phyloP scores from a whole-genome alignment of 64 coral and sea anemone genomes.

The Hydrozoanthus tunicans region DNA sequence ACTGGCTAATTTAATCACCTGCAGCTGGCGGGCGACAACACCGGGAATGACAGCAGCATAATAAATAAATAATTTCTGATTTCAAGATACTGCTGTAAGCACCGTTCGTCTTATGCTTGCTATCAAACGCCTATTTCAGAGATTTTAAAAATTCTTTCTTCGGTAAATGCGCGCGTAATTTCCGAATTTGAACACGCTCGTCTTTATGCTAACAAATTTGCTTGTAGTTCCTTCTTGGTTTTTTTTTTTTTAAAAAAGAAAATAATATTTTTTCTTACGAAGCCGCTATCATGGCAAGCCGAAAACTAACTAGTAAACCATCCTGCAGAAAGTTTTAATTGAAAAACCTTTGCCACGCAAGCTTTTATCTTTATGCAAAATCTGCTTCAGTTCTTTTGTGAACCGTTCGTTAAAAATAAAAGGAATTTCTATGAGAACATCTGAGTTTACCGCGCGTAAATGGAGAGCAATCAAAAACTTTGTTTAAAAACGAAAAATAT shows the following conservation, averaged over 20 bases:
- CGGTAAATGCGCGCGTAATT: too few relatives aligned
- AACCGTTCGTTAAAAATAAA: neutral
- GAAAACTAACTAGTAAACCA: neutral
- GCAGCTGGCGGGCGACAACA: constrained; percentile 43
- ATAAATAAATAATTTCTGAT: constrained; percentile 48
- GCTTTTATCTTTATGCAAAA: constrained; percentile 28
- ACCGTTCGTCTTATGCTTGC: neutral
- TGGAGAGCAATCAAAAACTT: neutral
- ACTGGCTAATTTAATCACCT: constrained; percentile 64
- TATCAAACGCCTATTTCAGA: neutral
- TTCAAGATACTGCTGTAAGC: constrained; percentile 13
- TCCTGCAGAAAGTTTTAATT: neutral
- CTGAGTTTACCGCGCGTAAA: neutral
- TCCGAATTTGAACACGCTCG: neutral
- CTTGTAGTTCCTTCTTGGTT: neutral
- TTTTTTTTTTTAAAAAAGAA: neutral
- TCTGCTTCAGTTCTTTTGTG: constrained; percentile 1
- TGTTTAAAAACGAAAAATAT: neutral
- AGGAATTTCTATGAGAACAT: neutral
- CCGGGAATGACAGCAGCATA: constrained; percentile 20
- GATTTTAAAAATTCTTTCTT: neutral
- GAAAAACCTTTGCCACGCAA: constrained; percentile 3
- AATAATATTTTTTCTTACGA: constrained; percentile 7
- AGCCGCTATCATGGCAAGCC: neutral
- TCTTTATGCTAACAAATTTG: neutral